These are phyloP conservation scores for Hybognathus amarus DNA, from an alignment of 2,797 vertebrate species.

Conservation along the genomic window DNA sequence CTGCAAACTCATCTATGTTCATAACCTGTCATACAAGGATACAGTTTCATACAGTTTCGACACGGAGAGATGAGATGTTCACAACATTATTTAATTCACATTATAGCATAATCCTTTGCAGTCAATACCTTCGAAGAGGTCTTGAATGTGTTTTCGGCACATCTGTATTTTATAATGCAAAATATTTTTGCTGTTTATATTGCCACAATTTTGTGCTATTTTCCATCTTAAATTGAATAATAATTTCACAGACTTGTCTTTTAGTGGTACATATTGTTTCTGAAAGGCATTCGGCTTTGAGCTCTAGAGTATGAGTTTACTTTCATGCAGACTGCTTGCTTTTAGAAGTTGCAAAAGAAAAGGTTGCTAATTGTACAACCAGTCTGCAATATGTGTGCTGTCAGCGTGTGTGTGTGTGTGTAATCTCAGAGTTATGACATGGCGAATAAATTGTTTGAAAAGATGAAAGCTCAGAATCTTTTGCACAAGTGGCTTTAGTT, in stretches of 20 bases:
- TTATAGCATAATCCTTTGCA: not conserved
- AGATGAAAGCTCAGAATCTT: not conserved
- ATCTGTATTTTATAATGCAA: not conserved
- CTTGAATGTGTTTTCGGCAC: slow-evolving; percentile 2
- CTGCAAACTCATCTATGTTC: not conserved
- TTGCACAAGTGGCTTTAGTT: not conserved
- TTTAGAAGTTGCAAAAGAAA: slow-evolving; percentile 8
- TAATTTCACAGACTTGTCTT: slow-evolving; percentile 7
- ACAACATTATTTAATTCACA: not conserved
- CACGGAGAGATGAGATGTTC: not conserved
- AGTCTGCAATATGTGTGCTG: not conserved
- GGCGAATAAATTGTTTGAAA: not conserved
- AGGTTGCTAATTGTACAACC: not conserved
- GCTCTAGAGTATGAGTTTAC: slow-evolving; percentile 1
- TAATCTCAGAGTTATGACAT: slow-evolving; percentile 22
- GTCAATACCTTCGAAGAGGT: not conserved
- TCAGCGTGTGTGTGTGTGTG: not conserved
- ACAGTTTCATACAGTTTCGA: not conserved
- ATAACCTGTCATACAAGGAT: not conserved
- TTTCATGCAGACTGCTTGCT: slow-evolving; percentile 16
- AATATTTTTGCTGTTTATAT: slow-evolving; percentile 1
- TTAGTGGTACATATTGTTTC: slow-evolving; percentile 22
- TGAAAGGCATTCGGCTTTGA: not conserved
- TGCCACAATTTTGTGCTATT: slow-evolving; percentile 11
- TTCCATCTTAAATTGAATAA: not conserved